phyloP scores from a whole-genome alignment of 2,113 vertebrate genomes.

The Phylloscopus whistleri region DNA sequence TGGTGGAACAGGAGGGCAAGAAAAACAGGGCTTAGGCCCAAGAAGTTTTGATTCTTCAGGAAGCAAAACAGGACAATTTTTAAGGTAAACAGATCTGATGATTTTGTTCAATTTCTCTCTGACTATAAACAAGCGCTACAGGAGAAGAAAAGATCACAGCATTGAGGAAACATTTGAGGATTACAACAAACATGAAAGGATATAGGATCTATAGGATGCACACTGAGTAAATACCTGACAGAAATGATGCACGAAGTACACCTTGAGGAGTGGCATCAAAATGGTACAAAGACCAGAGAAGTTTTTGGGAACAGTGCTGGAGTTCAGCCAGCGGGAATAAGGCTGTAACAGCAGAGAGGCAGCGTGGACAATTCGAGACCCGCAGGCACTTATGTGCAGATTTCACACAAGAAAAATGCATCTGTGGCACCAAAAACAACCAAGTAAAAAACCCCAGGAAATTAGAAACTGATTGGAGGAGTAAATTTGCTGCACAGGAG shows the following conservation, averaged over 20 bases:
- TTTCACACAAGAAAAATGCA: background rate
- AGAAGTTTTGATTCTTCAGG: background rate
- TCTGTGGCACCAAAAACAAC: background rate
- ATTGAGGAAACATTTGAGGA: background rate
- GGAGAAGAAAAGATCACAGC: background rate
- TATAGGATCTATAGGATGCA: background rate
- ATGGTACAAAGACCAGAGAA: background rate
- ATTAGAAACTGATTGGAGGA: background rate
- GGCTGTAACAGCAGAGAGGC: background rate
- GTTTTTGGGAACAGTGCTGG: background rate
- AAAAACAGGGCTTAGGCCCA: background rate
- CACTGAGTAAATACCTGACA: background rate
- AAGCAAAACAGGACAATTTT: background rate
- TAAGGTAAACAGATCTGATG: background rate
- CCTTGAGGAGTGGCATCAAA: background rate
- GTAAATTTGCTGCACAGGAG: background rate
- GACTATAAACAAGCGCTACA: background rate
- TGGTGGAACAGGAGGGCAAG: background rate
- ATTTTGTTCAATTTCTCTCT: background rate
- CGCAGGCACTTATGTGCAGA: background rate
- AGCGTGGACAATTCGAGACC: accelerated
- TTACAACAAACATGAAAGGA: background rate
- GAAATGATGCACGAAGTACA: background rate
- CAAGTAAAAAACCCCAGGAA: background rate
- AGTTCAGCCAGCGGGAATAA: background rate